Evolutionary conservation across 1,140 invertebrate genomes (phyloP), one percentile per base, ranked within the genome.

Genomic region (Grapholita molesta): DNA sequence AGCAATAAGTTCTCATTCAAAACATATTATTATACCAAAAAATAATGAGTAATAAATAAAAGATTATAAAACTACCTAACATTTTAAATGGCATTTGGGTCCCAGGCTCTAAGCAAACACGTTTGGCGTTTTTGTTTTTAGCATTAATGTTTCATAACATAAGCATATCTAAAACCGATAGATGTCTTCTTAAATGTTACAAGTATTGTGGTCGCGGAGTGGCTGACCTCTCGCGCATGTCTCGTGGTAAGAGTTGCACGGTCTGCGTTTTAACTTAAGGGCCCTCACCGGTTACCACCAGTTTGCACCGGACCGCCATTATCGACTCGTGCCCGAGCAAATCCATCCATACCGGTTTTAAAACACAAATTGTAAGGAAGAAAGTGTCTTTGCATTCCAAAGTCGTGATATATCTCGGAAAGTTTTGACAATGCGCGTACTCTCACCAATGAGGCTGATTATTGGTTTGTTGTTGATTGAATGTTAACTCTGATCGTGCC

Each of bases 301-400:
- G 55, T 32, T 61, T 12, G 15, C 55, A 18, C 25, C 55, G 55
- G 28, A 61, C 15, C 55, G 25, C 12, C 24, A 61, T 61, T n/a
- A 32, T 61, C 55, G 28, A 3, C 55, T 61, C 55, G 18, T 61
- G 55, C 55, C 12, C 24, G 1, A 61, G 55, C 55, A 61, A 61
- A 28, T 61, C 55, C 28, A 61, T 61, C 55, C 28, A 61, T 61
- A 30, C 55, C 55, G 55, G 55, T 61, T 61, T 28, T 55, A n/a
- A 55, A 55, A 28, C n/a, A 61, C 55, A 61, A 32, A 61, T 61
- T 61, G 55, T 57, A 61, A 61, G 28, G 55, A 61, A 61, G 55
- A 61, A 61, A 61, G 55, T 61, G 55, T 30, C 24, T 28, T 28
- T 15, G 24, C 55, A 61, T 61, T 61, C 55, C 55, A 15, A 61